These are phyloP conservation scores for Alethe diademata DNA, from an alignment of 2,113 vertebrate genomes.

Conservation along the genomic window DNA sequence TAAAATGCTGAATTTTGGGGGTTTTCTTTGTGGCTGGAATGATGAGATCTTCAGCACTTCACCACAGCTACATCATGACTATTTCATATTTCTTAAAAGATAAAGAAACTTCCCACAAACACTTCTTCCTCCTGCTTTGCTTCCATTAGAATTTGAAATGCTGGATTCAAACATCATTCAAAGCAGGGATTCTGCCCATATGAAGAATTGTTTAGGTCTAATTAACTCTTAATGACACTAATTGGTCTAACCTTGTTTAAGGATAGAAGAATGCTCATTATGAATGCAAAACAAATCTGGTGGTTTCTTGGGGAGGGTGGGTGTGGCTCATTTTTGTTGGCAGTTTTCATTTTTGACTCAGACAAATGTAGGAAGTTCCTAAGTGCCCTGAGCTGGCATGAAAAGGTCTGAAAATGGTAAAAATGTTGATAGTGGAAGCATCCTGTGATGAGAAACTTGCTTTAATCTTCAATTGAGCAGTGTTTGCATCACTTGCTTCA, in stretches of 20 bases:
- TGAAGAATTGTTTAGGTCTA: background rate
- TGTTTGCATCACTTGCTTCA: background rate
- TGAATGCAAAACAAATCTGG: background rate
- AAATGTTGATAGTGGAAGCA: background rate
- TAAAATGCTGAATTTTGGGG: background rate
- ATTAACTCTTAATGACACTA: background rate
- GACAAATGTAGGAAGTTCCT: background rate
- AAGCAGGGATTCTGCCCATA: background rate
- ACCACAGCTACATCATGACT: background rate
- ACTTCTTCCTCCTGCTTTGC: background rate
- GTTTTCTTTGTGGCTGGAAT: background rate
- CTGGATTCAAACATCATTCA: background rate
- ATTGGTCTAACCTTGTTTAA: background rate
- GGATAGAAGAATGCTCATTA: background rate
- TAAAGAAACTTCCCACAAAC: background rate
- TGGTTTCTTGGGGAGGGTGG: background rate
- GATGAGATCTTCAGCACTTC: background rate
- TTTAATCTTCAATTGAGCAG: background rate
- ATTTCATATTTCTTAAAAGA: background rate
- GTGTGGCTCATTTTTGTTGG: background rate
- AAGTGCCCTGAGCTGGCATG: background rate
- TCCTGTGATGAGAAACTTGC: background rate
- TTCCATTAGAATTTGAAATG: background rate
- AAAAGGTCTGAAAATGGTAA: background rate
- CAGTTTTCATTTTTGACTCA: background rate